phyloP scores from a whole-genome alignment of 2,797 vertebrate genomes.

The Scolopax bukidnonensis region DNA sequence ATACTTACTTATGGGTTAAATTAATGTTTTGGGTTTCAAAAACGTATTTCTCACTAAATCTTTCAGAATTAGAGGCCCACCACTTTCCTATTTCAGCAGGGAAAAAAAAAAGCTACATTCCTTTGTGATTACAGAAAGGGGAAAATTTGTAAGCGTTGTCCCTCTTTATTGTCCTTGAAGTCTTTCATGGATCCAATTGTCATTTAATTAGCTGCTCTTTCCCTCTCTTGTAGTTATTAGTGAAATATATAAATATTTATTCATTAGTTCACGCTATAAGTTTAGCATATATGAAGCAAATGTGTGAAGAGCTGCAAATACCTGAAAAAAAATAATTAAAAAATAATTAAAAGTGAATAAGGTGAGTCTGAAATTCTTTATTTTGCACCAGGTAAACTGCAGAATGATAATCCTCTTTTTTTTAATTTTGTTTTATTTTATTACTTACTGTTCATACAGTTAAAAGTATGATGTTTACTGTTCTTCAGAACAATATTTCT shows the following conservation, averaged over 20 bases:
- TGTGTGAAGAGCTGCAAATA: constrained; percentile 26
- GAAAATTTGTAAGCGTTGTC: neutral
- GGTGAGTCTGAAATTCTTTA: constrained; percentile 35
- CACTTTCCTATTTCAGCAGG: neutral
- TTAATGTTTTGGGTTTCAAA: neutral
- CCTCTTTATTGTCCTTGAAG: constrained; percentile 38
- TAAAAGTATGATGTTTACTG: constrained; percentile 47
- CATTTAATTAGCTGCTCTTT: constrained; percentile 30
- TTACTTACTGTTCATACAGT: constrained; percentile 13
- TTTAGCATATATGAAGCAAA: neutral
- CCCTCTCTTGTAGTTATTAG: neutral
- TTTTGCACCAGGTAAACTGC: constrained; percentile 3
- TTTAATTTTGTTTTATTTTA: neutral
- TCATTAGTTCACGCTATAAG: neutral
- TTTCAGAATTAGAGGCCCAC: neutral
- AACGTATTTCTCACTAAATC: neutral
- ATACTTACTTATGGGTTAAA: neutral
- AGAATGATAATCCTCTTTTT: constrained; percentile 18
- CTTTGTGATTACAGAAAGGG: neutral
- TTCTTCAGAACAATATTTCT: constrained; percentile 44
- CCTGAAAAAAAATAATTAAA: neutral
- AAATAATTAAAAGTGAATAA: constrained; percentile 41
- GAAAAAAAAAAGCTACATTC: neutral
- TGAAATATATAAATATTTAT: constrained; percentile 1
- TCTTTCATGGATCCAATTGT: constrained; percentile 4